Evolutionary conservation across 1,140 invertebrate species (phyloP).

Genomic region (Drosophila takahashii): DNA sequence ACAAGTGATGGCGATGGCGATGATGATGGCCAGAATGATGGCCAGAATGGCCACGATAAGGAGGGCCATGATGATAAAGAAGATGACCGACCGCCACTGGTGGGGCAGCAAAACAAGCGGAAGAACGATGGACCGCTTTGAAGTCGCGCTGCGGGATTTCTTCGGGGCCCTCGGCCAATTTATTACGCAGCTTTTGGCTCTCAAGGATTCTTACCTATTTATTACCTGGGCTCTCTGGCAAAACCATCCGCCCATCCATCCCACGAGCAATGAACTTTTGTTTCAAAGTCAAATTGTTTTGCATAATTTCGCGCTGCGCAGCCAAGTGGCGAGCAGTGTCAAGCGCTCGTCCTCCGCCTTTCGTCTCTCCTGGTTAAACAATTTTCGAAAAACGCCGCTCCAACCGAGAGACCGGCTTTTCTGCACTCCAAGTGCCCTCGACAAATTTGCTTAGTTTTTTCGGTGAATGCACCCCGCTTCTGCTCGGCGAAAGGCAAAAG

Average conservation of each 20-base stretch:
- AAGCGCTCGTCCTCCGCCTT: conserved; percentile 62
- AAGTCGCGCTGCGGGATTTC: conserved; percentile 32
- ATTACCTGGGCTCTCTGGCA: conserved; percentile 26
- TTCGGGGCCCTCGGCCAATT: conserved; percentile 48
- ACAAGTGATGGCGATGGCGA: conserved; percentile 45
- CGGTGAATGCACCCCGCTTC: conserved; percentile 35
- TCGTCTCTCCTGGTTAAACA: conserved; percentile 64
- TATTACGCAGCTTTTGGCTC: conserved; percentile 72
- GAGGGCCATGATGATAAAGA: conserved; percentile 1
- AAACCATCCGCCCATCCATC: conserved; percentile 1
- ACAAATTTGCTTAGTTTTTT: conserved; percentile 80
- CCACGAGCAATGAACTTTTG: conserved; percentile 56
- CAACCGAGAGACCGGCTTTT: conserved; percentile 28
- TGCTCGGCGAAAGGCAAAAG: conserved; percentile 26
- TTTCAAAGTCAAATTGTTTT: conserved; percentile 80
- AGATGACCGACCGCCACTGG: conserved; percentile 25
- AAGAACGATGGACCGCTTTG: conserved; percentile 45
- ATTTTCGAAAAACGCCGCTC: conserved; percentile 59
- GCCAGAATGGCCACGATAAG: conserved; percentile 7
- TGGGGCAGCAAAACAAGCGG: conserved; percentile 56
- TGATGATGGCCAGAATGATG: conserved; percentile 13
- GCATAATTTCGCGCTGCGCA: conserved; percentile 71
- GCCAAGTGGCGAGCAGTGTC: conserved; percentile 76
- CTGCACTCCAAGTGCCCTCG: conserved; percentile 61
- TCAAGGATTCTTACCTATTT: conserved; percentile 47